These are phyloP conservation scores for Urechis unicinctus DNA, from an alignment of 2,888 invertebrate genomes.

Conservation along the genomic window DNA sequence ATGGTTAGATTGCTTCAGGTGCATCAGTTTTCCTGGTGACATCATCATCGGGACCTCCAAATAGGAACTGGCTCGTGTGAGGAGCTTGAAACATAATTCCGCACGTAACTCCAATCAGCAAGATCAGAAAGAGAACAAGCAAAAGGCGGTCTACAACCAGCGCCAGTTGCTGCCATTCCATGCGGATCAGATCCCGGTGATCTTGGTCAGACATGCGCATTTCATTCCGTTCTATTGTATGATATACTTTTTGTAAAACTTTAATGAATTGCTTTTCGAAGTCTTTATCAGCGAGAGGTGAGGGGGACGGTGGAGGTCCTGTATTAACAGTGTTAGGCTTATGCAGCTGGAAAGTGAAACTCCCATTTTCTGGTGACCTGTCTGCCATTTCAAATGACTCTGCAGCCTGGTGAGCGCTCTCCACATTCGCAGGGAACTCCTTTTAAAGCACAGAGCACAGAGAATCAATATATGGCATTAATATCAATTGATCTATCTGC, in stretches of 20 bases:
- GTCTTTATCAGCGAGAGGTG: constrained; percentile 29
- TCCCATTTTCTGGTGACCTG: constrained; percentile 30
- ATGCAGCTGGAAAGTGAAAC: constrained; percentile 28
- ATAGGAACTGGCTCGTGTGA: constrained; percentile 26
- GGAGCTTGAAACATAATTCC: constrained; percentile 51
- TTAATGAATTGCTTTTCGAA: constrained; percentile 63
- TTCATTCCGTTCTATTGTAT: constrained; percentile 72
- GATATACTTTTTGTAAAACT: constrained; percentile 65
- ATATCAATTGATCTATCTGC: neutral
- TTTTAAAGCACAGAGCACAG: constrained; percentile 12
- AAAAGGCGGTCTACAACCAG: constrained; percentile 68
- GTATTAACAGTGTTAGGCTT: neutral
- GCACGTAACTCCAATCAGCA: constrained; percentile 52
- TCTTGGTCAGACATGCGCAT: constrained; percentile 73
- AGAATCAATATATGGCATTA: neutral
- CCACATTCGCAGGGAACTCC: constrained; percentile 24
- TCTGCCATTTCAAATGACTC: constrained; percentile 16
- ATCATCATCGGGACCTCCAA: constrained; percentile 6
- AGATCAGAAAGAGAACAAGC: constrained; percentile 53
- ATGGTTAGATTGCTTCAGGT: no score
- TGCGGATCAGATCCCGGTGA: constrained; percentile 68
- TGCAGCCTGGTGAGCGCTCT: constrained; percentile 6
- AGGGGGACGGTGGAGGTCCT: constrained; percentile 20
- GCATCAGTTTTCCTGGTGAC: neutral
- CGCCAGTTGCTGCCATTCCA: constrained; percentile 70